Evolutionary conservation across 2,888 invertebrate genomes (phyloP), one percentile per base, ranked within the genome.

Genomic region (Drosophila mulleri): DNA sequence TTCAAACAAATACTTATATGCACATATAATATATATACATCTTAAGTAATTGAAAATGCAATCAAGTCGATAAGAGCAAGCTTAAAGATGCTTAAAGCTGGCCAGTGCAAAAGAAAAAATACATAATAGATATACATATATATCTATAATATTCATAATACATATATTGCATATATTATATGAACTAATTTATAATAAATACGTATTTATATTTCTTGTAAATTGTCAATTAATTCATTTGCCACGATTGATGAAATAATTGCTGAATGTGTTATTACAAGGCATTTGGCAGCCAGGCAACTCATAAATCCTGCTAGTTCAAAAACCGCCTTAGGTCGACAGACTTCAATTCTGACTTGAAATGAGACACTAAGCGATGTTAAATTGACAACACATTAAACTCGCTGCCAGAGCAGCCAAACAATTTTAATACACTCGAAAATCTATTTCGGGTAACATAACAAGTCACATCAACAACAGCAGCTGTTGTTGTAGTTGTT

Each of bases 321-420:
- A n/a, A 14, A 61, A 16, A 66, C 42, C 37, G 47, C 26, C 39
- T 60, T 52, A 59, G 45, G 57, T 47, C 53, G 45, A 50, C 56
- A 61, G 53, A 20, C 62, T 52, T 29, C 68, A 74, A 75, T 79
- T 79, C 62, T 62, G 75, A 60, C 41, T 65, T 50, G 50, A 67
- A 70, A 76, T 86, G 83, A 42, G 80, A 87, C 83, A 87, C 75
- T 76, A 84, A 89, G 71, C 78, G 84, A 75, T 75, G 79, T 74
- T 67, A 87, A 84, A 87, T 89, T 87, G 89, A 87, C 85, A 76
- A 76, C 67, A 67, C 73, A 87, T 78, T 87, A 74, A 87, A 75
- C 70, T 61, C 70, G 66, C 60, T 23, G 47, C n/a, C 47, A 16
- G 26, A 45, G 66, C 42, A 64, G 39, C 29, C 23, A 16, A 11